Evolutionary conservation across 53 echinoderm and acorn worm genomes (phyloP).

Genomic region (Patiria pectinifera): DNA sequence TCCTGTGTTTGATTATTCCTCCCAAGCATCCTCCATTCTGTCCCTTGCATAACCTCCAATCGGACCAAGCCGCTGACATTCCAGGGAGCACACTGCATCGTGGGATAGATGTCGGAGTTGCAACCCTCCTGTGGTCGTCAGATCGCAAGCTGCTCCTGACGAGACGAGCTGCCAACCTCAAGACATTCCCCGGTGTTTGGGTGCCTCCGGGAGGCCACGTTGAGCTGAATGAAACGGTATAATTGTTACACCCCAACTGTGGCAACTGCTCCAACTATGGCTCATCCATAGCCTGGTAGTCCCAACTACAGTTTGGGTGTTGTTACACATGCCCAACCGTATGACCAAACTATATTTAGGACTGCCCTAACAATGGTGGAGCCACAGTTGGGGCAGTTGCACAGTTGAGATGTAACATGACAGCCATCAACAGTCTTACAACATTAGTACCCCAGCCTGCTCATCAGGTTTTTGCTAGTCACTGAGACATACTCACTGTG

Average conservation of each 20-base stretch:
- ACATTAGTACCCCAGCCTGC: too few species aligned
- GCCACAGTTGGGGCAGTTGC: too few species aligned
- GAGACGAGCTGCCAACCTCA: slow-evolving; percentile 73
- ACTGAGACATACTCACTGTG: too few species aligned
- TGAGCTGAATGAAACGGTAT: slow-evolving; percentile 81
- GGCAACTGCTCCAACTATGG: too few species aligned
- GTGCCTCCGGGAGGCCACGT: slow-evolving; percentile 89
- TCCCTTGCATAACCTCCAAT: slow-evolving; percentile 60
- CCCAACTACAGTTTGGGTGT: too few species aligned
- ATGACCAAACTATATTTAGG: too few species aligned
- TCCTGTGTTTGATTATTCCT: not conserved
- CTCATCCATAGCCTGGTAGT: too few species aligned
- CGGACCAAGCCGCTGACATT: slow-evolving; percentile 53
- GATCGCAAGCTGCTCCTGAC: slow-evolving; percentile 80
- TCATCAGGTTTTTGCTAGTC: too few species aligned
- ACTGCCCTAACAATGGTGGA: too few species aligned
- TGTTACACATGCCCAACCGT: too few species aligned
- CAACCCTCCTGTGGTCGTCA: slow-evolving; percentile 72
- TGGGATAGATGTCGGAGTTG: slow-evolving; percentile 85
- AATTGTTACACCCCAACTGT: not conserved
- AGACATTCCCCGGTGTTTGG: slow-evolving; percentile 83
- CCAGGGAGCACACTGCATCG: slow-evolving; percentile 62
- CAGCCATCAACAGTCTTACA: too few species aligned
- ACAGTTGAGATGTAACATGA: too few species aligned
- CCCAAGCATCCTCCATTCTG: slow-evolving; percentile 79